Evolutionary conservation across 2,888 invertebrate species (phyloP), one percentile per base, ranked within the genome.

Genomic region (Lacanobia wlatinum): DNA sequence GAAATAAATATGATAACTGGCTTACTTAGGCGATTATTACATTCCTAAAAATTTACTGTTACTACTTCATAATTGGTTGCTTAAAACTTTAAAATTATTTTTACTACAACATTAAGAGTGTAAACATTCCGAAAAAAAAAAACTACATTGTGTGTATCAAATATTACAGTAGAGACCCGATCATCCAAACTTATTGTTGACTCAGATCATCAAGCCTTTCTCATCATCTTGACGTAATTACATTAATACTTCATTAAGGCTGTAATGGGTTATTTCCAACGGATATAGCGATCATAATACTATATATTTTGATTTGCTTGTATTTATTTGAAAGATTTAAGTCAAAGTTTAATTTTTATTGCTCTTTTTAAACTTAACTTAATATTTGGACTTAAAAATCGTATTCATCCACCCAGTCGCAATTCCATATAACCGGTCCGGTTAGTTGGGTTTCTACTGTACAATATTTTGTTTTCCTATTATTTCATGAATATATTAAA

Each of bases 31-130:
- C 74, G 78, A 78, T 66, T 46, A 78, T 66, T 76, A 78, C 59
- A 73, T 56, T 68, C 61, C 73, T 84, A 83, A 73, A 18, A 84
- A 85, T 84, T 85, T 86, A 79, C 66, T 75, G 76, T 60, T 9
- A 48, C 76, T 81, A 80, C 53, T 76, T 70, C 50, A 70, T 73
- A 70, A 73, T 14, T 65, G 71, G 76, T 85, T 78, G 76, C 59
- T 70, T 82, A 75, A 65, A 50, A 61, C 34, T 64, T 75, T 46
- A 56, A 59, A 56, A 76, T 64, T 48, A 82, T 72, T 71, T 63
- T 71, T 38, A 77, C 55, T 71, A 73, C 75, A 67, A 67, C 76
- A 76, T 72, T 58, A 68, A 38, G 50, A 70, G 62, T 58, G 76
- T 62, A 73, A 84, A 75, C 81, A 78, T 68, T 78, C 78, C 84